These are phyloP conservation scores for Antitype chi DNA, from an alignment of 2,888 invertebrate genomes.

Conservation along the genomic window DNA sequence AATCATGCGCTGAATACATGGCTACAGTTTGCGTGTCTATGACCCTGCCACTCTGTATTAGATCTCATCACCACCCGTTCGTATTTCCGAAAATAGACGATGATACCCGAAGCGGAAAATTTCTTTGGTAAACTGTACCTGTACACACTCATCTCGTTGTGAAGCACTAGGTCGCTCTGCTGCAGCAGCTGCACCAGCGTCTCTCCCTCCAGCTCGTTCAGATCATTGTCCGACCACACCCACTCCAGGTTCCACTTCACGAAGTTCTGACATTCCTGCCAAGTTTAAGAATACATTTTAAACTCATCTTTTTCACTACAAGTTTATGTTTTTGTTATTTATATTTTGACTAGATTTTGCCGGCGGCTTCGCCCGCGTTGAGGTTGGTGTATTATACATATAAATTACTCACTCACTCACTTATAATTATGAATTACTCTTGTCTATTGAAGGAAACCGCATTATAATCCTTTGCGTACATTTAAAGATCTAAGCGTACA, in stretches of 20 bases:
- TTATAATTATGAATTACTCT: too few relatives aligned
- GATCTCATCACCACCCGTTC: neutral
- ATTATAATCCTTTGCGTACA: too few relatives aligned
- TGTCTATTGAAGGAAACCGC: too few relatives aligned
- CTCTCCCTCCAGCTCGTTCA: constrained; percentile 95
- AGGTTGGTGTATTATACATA: too few relatives aligned
- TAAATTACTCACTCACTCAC: too few relatives aligned
- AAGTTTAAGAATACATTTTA: neutral
- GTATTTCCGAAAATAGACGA: neutral
- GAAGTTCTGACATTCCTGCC: constrained; percentile 94
- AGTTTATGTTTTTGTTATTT: too few relatives aligned
- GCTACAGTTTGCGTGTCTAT: too few relatives aligned
- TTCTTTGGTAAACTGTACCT: constrained; percentile 78
- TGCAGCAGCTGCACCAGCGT: constrained; percentile 94
- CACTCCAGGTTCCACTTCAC: constrained; percentile 97
- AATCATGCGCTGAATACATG: too few relatives aligned
- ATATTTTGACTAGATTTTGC: too few relatives aligned
- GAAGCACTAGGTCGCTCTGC: constrained; percentile 96
- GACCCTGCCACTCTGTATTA: neutral
- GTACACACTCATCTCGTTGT: constrained; percentile 96
- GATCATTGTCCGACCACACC: constrained; percentile 94
- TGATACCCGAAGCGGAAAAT: neutral
- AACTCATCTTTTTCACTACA: too few relatives aligned
- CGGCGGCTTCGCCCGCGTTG: too few relatives aligned
- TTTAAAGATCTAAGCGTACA: too few relatives aligned